Evolutionary conservation across 2,888 invertebrate genomes (phyloP).

Genomic region (Philereme transversata): DNA sequence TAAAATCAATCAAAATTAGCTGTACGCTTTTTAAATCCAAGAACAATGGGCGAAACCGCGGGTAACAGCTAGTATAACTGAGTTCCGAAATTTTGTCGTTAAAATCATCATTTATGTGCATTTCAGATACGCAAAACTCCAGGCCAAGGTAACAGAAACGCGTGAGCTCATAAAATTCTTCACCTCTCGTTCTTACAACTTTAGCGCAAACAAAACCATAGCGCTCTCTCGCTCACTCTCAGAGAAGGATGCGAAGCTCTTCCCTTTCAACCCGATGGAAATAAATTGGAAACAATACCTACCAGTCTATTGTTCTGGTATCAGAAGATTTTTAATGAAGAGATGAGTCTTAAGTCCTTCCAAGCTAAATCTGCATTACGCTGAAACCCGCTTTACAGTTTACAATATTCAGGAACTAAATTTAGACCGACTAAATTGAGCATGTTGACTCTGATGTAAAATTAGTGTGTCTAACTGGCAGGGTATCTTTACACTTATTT

Average conservation of each 20-base stretch:
- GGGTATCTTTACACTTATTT: too few relatives aligned
- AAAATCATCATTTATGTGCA: background rate
- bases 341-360: background rate
- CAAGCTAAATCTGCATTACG: too few relatives aligned
- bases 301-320: constrained; percentile 5
- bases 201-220: constrained; percentile 5
- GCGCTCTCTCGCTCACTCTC: constrained; percentile 18
- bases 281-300: constrained; percentile 14
- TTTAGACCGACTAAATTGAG: too few relatives aligned
- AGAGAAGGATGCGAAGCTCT: constrained; percentile 7
- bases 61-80: too few relatives aligned
- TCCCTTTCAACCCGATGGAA: constrained; percentile 5
- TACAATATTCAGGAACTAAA: too few relatives aligned
- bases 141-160: background rate
- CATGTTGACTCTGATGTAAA: too few relatives aligned
- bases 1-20: too few relatives aligned
- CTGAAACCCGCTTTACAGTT: too few relatives aligned
- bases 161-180: background rate
- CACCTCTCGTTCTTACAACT: constrained; percentile 9
- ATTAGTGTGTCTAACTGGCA: too few relatives aligned
- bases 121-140: constrained; percentile 1
- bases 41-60: too few relatives aligned
- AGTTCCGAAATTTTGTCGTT: too few relatives aligned
- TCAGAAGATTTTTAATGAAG: background rate
- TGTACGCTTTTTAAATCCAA: too few relatives aligned